Evolutionary conservation across 2,113 vertebrate genomes (phyloP), one percentile per base, ranked within the genome.

Genomic region (Poecilia latipinna): DNA sequence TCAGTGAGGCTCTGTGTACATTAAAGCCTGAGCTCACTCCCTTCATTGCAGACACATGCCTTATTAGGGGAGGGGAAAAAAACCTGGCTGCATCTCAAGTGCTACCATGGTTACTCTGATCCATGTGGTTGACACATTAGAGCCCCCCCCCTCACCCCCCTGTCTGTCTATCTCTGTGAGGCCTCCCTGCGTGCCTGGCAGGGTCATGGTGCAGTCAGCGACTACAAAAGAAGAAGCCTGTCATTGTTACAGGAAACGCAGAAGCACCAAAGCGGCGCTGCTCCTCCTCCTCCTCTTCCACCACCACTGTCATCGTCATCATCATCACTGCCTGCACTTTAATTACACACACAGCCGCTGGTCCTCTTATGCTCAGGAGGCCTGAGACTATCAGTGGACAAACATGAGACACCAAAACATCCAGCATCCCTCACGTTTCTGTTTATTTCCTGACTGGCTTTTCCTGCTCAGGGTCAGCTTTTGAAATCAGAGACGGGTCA

Each of bases 91-190:
- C 82, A 87, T 93, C 88, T 83, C 63, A 48, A 54, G 74, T 71
- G 92, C 78, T 93, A 87, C 92, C 92, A 92, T 94, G 92, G 94
- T 89, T 90, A 94, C 93, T 32, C 77, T 35, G 77, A 90, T 93
- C 89, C 92, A 93, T 91, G 89, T 93, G 93, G 82, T 86, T 89
- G 88, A 89, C 93, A 92, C 91, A 92, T 90, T 89, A 82, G 82
- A 83, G 84, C 75, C 48, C 61, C 73, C 83, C 83, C 60, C 80
- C 82, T 77, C 75, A 68, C 61, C 31, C 13, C 13, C 72, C 62
- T 19, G 82, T 69, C 73, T 78, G 57, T 64, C 75, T 62, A 24
- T 63, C 74, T 74, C 63, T 68, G 48, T 8, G 60, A 28, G 69
- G 78, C 80, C 84, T 86, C 85, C 62, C 82, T 63, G 72, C 35